Evolutionary conservation across 2,113 vertebrate species (phyloP).

Genomic region (Microtus oregoni): DNA sequence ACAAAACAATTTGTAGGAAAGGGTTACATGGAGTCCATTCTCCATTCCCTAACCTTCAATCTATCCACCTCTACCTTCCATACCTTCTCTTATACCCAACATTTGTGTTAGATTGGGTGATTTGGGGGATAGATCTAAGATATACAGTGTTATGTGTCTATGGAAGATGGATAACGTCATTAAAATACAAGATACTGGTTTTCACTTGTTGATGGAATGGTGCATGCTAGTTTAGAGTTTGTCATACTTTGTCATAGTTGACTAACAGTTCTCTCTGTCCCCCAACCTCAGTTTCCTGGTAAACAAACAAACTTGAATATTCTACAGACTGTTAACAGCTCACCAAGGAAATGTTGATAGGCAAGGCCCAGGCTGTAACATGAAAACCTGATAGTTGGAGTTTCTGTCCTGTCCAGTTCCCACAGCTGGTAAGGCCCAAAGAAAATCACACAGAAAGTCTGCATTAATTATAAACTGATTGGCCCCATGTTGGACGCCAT

Average conservation of each 20-base stretch:
- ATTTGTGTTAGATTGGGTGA: background rate
- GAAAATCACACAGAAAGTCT: too few relatives aligned
- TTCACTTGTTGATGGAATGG: background rate
- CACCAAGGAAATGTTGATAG: background rate
- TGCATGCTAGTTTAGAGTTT: background rate
- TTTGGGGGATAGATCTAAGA: background rate
- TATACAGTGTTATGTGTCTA: background rate
- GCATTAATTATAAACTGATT: too few relatives aligned
- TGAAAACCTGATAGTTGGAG: too few relatives aligned
- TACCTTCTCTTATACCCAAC: background rate
- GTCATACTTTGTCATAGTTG: constrained; percentile 40
- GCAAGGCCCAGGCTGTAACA: background rate
- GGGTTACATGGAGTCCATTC: background rate
- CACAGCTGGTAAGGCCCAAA: too few relatives aligned
- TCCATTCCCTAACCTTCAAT: background rate
- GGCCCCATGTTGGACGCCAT: too few relatives aligned
- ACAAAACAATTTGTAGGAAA: background rate
- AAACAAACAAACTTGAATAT: constrained; percentile 28
- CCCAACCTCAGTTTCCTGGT: background rate
- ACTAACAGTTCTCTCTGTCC: background rate
- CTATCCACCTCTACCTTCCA: background rate
- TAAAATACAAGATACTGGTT: background rate
- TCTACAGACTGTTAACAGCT: constrained; percentile 15
- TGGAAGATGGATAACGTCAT: constrained; percentile 36
- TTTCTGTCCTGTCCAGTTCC: too few relatives aligned